Evolutionary conservation across 2,888 invertebrate species (phyloP), one percentile per base, ranked within the genome.

Genomic region (Cephus runcator): DNA sequence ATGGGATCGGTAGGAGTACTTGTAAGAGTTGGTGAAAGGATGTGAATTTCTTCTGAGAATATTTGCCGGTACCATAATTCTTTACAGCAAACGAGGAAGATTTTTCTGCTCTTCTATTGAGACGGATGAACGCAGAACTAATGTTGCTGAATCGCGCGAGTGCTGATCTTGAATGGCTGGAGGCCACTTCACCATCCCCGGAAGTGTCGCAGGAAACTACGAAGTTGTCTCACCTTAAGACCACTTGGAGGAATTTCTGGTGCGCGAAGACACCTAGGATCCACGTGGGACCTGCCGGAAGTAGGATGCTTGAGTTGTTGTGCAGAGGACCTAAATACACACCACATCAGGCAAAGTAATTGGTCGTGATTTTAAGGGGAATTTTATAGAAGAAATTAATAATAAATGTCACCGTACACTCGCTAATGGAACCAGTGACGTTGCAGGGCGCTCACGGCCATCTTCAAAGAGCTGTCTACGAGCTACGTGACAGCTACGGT

Each of bases 321-420:
- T 96, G 95, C 85, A 92, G 94, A 83, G 95, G 95, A 71, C 94
- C 95, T 0, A 93, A 92, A 77, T 95, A 93, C 86, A 93, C 93
- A 4, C 90, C 92, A 73, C 87, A 92, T 75, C 93, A 94, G 87
- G 92, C 93, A 12, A 92, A 93, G 95, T 95, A 89, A 84, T 88
- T 87, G 80, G 77, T 71, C n/a, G 34, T n/a, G 30, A 75, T 12
- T 6, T 12, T 31, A 35, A 36, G 31, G 2, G 15, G 12, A 4
- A 12, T 4, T 36, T 15, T 40, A 15, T 69, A 34, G 69, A 30
- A 31, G 4, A 15, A 15, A 40, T 40, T 40, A 15, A 40, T 40
- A 15, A 40, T 40, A 74, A 34, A 9, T 31, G n/a, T n/a, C 30
- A 80, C 12, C 71, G 56, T 75, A 35, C 69, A 56, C 73, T 30